Base-by-base conservation (phyloP, 2,888 invertebrate species). In the Pseudoips prasinana region DNA sequence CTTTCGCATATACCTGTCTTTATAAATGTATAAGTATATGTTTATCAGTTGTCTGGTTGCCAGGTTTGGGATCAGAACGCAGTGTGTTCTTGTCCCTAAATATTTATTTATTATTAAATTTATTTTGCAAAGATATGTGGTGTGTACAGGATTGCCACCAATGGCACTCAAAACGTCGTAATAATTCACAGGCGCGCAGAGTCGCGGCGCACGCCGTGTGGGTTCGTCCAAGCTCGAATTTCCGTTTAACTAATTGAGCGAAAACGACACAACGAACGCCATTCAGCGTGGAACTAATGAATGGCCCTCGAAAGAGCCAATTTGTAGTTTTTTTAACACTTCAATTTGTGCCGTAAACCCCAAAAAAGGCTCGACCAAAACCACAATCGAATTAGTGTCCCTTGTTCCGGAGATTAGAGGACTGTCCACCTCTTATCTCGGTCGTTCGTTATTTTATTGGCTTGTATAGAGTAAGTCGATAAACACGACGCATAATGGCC, bases 321-420 rank as follows among this genome's bases (percentile, higher is more conserved):
- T 88, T 88, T 86, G 86, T 87, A 85, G 84, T 86, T 88, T 88
- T 87, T 88, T 87, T 83, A 78, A 85, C 81, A 76, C 87, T 79
- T 84, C 84, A 87, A 86, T 87, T 87, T 87, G 88, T 87, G 87
- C 81, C 83, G 78, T 84, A 85, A 83, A 84, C 77, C 78, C 81
- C 72, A 82, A 88, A 85, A 84, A 84, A 82, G 78, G 71, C 74
- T 79, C 77, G 71, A 74, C 83, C 82, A 76, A 87, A 87, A 88
- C 88, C 88, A 88, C 88, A 88, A 86, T 87, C 87, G 85, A 88
- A 88, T 88, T 88, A 88, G 88, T 86, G 87, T 86, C 86, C 88
- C 87, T 86, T 88, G 88, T 88, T 86, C 81, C 79, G 81, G 81
- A 88, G 88, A 88, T 88, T 88, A 87, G 85, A 84, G 77, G 80